phyloP scores from a whole-genome alignment of 2,797 vertebrate genomes.

The Chelon auratus region DNA sequence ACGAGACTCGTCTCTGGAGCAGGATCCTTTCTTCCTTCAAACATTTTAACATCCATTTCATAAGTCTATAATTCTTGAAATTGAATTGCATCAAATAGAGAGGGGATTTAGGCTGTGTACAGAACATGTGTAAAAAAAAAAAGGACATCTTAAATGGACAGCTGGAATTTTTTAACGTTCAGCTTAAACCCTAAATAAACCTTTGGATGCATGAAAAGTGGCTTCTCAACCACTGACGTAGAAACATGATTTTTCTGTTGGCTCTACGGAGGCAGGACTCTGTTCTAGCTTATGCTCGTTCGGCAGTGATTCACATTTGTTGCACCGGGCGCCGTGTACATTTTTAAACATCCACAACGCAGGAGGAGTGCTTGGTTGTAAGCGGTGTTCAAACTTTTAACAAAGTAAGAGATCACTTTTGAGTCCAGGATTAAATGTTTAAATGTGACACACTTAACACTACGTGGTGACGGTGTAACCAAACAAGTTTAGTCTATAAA shows the following conservation, averaged over 20 bases:
- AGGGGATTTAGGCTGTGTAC: not conserved
- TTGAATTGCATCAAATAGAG: constrained; percentile 10
- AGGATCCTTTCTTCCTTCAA: not conserved
- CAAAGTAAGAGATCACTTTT: not conserved
- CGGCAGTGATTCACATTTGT: constrained; percentile 54
- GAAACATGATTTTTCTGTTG: constrained; percentile 10
- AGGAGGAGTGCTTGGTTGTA: constrained; percentile 10
- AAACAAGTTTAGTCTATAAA: not conserved
- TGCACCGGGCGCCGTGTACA: constrained; percentile 7
- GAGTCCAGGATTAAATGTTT: not conserved
- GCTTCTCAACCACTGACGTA: not conserved
- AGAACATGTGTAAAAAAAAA: constrained; percentile 6
- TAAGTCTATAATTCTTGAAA: constrained; percentile 2
- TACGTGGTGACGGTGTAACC: not conserved
- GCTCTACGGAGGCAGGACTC: constrained; percentile 5
- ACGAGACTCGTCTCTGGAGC: constrained; percentile 3
- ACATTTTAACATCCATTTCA: not conserved
- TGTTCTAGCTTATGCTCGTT: constrained; percentile 23
- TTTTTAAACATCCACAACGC: constrained; percentile 3
- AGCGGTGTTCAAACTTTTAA: constrained; percentile 20
- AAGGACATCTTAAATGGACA: constrained; percentile 6
- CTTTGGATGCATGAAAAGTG: constrained; percentile 1
- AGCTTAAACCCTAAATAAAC: not conserved
- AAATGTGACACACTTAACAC: not conserved
- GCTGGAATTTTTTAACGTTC: not conserved